Base-by-base conservation (phyloP, 2,888 invertebrate genomes). In the Alcis repandata region DNA sequence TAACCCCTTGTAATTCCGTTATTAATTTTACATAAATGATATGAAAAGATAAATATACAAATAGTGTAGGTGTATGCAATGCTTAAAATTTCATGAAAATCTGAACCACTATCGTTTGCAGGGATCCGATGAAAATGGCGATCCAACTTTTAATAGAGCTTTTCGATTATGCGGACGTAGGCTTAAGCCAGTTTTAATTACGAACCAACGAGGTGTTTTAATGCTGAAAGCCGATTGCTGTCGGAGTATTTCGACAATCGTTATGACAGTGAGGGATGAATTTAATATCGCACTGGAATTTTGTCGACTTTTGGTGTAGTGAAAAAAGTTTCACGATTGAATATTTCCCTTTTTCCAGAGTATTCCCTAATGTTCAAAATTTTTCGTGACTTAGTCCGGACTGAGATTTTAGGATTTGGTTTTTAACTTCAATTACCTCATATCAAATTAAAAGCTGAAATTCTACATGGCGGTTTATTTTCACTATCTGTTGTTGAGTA, bases 181-280 rank as follows among this genome's bases (percentile, higher is more conserved):
- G 72, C 76, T 84, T 79, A 86, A 86, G 83, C 85, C 85, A 83
- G 79, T 85, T 85, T 86, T 85, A 87, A 87, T 87, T 86, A 81
- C 79, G 67, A 79, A 48, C 74, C 62, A 67, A 75, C 73, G 74
- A 78, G 72, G 68, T 77, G 73, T 75, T 72, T 72, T 67, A 66
- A 67, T 71, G 56, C 51, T 48, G 49, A 63, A 70, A 74, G 73
- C 74, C 69, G 69, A 72, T 73, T 63, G 71, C 22, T 45, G 43
- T 63, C 56, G 52, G 67, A 38, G 41, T 41, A 51, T 61, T 57
- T 56, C 64, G 19, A 56, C 62, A 62, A 59, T 54, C 54, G 48
- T 36, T 67, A 41, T 19, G 46, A 53, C 32, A 40, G 20, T 20
- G 22, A 48, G n/a, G 2, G 53, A 15, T 53, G 15, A 32, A 49